Evolutionary conservation across 2,888 invertebrate species (phyloP).

Genomic region (Eustalomyia histrio): DNA sequence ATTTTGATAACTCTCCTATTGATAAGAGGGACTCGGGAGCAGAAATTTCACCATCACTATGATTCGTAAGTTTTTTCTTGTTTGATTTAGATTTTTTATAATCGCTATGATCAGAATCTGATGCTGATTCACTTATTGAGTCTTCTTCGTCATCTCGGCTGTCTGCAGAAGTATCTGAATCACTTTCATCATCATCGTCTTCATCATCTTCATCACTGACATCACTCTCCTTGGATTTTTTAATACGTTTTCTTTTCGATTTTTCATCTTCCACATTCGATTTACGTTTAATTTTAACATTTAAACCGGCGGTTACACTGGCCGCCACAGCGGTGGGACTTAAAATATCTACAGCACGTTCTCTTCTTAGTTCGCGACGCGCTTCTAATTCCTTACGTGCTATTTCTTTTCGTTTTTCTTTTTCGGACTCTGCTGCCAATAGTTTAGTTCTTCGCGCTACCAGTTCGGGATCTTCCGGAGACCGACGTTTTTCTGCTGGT

Average conservation of each 20-base stretch:
- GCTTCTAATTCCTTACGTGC: conserved; percentile 87
- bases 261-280: conserved; percentile 68
- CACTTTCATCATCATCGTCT: conserved; percentile 73
- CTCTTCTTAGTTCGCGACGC: conserved; percentile 80
- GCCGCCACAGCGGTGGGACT: conserved; percentile 76
- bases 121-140: conserved; percentile 66
- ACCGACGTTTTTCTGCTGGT: conserved; percentile 66
- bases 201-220: conserved; percentile 69
- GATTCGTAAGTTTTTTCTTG: conserved; percentile 43
- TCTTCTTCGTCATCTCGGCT: conserved; percentile 62
- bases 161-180: conserved; percentile 74
- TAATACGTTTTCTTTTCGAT: conserved; percentile 69
- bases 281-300: conserved; percentile 72
- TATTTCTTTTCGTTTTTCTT: conserved; percentile 88
- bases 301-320: conserved; percentile 75
- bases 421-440: conserved; percentile 87
- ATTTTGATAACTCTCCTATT: conserved; percentile 81
- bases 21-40: conserved; percentile 81
- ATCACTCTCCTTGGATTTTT: conserved; percentile 62
- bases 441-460: conserved; percentile 84
- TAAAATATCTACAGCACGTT: conserved; percentile 71
- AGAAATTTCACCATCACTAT: conserved; percentile 58
- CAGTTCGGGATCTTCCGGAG: conserved; percentile 80
- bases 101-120: conserved; percentile 68
- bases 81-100: conserved; percentile 66